Evolutionary conservation across 2,888 invertebrate species (phyloP).

Genomic region (Dusona sp.): DNA sequence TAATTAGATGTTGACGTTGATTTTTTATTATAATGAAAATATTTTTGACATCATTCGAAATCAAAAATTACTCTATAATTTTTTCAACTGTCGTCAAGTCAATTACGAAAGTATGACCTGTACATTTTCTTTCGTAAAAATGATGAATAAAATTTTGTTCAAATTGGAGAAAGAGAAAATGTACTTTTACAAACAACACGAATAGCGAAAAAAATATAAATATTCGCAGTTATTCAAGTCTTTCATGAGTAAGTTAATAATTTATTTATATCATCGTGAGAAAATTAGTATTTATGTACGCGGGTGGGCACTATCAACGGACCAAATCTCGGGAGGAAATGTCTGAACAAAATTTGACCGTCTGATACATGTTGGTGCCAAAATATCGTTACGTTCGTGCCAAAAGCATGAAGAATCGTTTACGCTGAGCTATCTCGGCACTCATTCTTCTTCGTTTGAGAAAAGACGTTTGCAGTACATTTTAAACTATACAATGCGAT

Average conservation of each 20-base stretch:
- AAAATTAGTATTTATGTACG: neutral
- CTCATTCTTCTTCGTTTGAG: constrained; percentile 23
- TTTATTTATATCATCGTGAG: neutral
- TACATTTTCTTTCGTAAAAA: no score
- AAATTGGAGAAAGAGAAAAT: no score
- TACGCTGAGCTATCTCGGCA: neutral
- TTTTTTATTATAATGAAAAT: neutral
- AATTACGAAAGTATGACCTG: no score
- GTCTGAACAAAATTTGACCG: constrained; percentile 24
- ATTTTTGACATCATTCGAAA: no score
- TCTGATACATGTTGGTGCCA: constrained; percentile 1
- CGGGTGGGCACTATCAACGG: neutral
- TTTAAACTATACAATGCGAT: neutral
- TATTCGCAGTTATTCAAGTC: neutral
- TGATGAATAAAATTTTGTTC: no score
- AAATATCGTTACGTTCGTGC: constrained; percentile 44
- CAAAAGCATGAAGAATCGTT: constrained; percentile 50
- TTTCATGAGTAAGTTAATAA: neutral
- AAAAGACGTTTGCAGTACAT: neutral
- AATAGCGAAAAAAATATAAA: neutral
- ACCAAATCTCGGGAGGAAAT: neutral
- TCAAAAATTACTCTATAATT: no score
- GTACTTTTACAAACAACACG: no score
- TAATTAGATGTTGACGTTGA: neutral
- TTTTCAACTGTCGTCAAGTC: no score